Percentiles rank a stretch among this genome's conserved stretches.
These are phyloP conservation scores for Mesitornis unicolor DNA, from an alignment of 2,113 vertebrate genomes.

Conservation along the genomic window DNA sequence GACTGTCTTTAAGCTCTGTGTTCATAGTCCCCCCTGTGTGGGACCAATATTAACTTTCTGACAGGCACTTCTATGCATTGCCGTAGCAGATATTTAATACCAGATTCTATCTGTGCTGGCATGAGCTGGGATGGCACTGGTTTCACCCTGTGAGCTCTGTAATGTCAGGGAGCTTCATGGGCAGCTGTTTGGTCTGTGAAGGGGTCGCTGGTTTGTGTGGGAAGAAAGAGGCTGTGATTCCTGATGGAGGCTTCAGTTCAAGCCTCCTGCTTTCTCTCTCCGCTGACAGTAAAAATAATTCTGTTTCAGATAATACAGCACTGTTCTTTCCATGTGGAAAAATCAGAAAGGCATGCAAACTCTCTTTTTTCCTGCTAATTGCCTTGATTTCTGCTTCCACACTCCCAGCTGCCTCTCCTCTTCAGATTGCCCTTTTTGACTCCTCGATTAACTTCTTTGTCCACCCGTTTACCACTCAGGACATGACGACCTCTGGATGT, in stretches of 20 bases:
- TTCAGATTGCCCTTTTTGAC: slow-evolving; percentile 59
- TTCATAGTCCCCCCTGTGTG: neutral
- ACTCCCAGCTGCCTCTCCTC: slow-evolving; percentile 49
- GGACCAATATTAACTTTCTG: neutral
- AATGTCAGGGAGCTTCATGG: neutral
- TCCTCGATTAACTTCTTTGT: slow-evolving; percentile 63
- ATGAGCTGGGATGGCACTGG: neutral
- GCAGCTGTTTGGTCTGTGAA: neutral
- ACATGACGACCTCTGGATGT: slow-evolving; percentile 51
- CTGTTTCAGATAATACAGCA: neutral
- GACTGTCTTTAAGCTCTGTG: accelerated
- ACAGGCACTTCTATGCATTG: accelerated
- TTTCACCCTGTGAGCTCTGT: neutral
- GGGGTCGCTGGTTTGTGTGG: neutral
- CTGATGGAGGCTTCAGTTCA: neutral
- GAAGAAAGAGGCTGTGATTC: neutral
- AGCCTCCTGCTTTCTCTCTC: neutral
- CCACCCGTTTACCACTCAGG: slow-evolving; percentile 49
- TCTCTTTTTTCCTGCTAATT: slow-evolving; percentile 4
- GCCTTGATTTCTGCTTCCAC: slow-evolving; percentile 31
- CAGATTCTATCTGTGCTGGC: neutral
- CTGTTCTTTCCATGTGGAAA: slow-evolving; percentile 41
- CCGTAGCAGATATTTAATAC: neutral
- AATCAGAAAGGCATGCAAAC: neutral
- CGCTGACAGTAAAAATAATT: slow-evolving; percentile 30